Evolutionary conservation across 2,888 invertebrate species (phyloP).

Genomic region (Cheilosia vulpina): DNA sequence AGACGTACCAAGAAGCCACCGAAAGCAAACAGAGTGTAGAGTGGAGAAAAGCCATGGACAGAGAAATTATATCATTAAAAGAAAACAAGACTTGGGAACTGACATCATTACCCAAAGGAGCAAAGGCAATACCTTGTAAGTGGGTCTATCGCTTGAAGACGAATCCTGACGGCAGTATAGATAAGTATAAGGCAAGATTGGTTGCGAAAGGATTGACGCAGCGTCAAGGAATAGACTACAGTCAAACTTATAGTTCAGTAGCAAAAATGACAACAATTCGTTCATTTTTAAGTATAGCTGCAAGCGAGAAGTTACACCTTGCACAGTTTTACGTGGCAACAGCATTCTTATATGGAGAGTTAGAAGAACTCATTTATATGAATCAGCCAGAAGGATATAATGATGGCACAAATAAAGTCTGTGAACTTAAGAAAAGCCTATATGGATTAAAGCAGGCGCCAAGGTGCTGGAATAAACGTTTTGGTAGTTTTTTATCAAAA

Average conservation of each 20-base stretch:
- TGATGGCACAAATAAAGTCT: no score
- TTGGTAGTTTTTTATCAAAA: no score
- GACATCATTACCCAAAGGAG: background rate
- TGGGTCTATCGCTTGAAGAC: background rate
- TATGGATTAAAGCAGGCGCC: no score
- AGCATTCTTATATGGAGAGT: no score
- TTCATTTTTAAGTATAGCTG: background rate
- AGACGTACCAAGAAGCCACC: no score
- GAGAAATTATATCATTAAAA: background rate
- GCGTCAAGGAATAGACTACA: background rate
- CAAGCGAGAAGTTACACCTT: no score
- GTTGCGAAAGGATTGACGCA: background rate
- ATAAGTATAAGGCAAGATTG: background rate
- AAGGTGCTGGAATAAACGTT: no score
- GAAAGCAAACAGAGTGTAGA: background rate
- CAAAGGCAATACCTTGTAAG: slow-evolving; percentile 1
- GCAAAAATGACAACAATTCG: background rate
- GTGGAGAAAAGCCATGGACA: background rate
- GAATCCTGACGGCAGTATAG: background rate
- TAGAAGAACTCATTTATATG: no score
- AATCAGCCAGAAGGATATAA: no score
- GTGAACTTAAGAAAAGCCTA: no score
- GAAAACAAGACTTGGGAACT: background rate
- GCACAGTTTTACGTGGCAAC: no score
- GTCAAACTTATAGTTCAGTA: background rate